A percentile compares a stretch with the other conserved stretches of the same genome.
Evolutionary conservation across 2,888 invertebrate species (phyloP).

Genomic region (Aphodius granarius): DNA sequence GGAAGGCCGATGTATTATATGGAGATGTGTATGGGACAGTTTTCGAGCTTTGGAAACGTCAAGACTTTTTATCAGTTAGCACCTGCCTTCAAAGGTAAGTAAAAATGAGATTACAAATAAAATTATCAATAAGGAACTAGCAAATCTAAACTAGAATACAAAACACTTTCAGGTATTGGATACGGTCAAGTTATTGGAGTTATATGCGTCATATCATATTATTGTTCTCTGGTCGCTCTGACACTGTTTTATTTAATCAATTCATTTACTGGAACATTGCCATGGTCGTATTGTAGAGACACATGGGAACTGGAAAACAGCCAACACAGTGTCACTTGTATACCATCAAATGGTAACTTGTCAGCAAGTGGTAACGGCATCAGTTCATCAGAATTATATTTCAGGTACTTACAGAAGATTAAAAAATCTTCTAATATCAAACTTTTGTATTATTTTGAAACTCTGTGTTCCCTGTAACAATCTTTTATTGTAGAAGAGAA

Average conservation of each 20-base stretch:
- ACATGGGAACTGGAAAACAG: constrained; percentile 54
- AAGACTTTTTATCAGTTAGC: constrained; percentile 67
- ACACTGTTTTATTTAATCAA: constrained; percentile 72
- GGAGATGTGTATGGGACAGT: constrained; percentile 83
- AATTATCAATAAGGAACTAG: background rate
- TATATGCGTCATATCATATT: constrained; percentile 74
- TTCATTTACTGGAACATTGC: constrained; percentile 69
- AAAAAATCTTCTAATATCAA: background rate
- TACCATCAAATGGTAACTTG: constrained; percentile 14
- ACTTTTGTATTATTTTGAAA: background rate
- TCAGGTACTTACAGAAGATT: too few species aligned
- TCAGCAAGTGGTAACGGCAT: constrained; percentile 6
- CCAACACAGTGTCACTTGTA: constrained; percentile 26
- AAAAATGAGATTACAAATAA: background rate
- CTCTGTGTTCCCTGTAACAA: background rate
- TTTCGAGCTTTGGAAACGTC: constrained; percentile 76
- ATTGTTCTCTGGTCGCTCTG: constrained; percentile 72
- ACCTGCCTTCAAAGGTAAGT: constrained; percentile 73
- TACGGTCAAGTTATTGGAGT: constrained; percentile 66
- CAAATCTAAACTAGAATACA: background rate
- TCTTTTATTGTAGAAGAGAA: constrained; percentile 42
- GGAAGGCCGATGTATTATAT: constrained; percentile 84
- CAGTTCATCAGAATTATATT: constrained; percentile 58
- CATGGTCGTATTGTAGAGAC: constrained; percentile 69
- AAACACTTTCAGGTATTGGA: constrained; percentile 61